Percentiles rank a stretch among this genome's conserved stretches.
Conservation (phyloP, 1,140 invertebrate genomes). For the Paraescarpia echinospica region DNA sequence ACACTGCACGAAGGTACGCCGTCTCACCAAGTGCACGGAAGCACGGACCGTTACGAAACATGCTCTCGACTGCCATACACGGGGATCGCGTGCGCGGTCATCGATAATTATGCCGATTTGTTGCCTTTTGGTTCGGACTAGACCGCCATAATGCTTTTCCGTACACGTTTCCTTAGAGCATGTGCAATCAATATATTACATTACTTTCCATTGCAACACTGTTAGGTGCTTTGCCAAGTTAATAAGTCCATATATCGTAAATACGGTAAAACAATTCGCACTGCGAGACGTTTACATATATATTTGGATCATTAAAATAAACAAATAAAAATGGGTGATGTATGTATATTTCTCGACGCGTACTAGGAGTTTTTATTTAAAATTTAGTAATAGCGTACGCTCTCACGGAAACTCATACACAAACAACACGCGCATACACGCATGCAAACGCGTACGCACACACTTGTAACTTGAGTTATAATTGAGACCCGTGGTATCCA, state of each 20-base stretch:
- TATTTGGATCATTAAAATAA: no score
- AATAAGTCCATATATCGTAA: not conserved
- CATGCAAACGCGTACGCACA: no score
- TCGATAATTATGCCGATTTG: not conserved
- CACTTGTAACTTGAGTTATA: not conserved
- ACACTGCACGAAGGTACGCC: not conserved
- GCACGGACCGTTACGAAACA: not conserved
- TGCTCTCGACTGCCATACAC: not conserved
- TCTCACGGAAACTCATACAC: no score
- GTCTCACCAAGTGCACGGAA: not conserved
- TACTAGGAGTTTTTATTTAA: no score
- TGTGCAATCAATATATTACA: not conserved
- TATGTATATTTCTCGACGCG: no score
- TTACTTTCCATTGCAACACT: not conserved
- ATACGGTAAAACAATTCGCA: not conserved
- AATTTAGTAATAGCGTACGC: no score
- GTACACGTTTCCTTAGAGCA: not conserved
- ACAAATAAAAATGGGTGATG: no score
- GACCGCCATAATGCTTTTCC: not conserved
- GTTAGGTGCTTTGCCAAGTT: not conserved
- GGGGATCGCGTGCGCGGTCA: not conserved
- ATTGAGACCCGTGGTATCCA: no score
- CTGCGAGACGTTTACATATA: no score
- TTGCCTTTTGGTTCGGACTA: not conserved
- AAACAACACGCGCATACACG: no score